A percentile compares a stretch with the other conserved stretches of the same genome.
These are phyloP conservation scores for Pristionchus mayeri DNA, from an alignment of 2,888 invertebrate genomes.

Conservation along the genomic window DNA sequence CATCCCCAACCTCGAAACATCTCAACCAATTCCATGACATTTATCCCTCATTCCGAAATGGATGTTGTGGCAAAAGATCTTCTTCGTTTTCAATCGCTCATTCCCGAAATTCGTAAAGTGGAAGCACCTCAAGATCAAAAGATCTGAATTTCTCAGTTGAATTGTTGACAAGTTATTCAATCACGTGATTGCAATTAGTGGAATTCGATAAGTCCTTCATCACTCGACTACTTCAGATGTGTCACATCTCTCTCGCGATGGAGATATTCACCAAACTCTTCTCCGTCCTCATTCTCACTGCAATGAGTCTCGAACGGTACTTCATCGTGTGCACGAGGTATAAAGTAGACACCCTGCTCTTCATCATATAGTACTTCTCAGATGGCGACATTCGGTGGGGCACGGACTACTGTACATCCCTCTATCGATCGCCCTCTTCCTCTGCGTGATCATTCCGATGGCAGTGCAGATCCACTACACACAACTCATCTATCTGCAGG, in stretches of 20 bases:
- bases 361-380: slow-evolving; percentile 28
- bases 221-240: slow-evolving; percentile 64
- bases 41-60: neutral
- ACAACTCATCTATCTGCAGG: slow-evolving; percentile 8
- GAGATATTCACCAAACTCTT: slow-evolving; percentile 70
- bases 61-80: slow-evolving; percentile 10
- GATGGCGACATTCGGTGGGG: slow-evolving; percentile 53
- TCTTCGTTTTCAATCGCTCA: neutral
- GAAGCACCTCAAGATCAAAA: slow-evolving; percentile 12
- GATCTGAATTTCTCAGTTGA: neutral
- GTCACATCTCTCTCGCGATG: slow-evolving; percentile 63
- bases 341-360: neutral
- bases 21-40: neutral
- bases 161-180: neutral
- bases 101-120: neutral
- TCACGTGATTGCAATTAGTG: slow-evolving; percentile 7
- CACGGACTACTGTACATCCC: slow-evolving; percentile 41
- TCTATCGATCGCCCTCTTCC: slow-evolving; percentile 43
- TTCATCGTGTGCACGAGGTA: slow-evolving; percentile 70
- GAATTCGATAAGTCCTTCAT: neutral
- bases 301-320: slow-evolving; percentile 70
- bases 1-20: neutral
- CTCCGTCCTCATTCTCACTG: slow-evolving; percentile 68
- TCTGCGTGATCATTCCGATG: slow-evolving; percentile 51
- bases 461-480: slow-evolving; percentile 50